These are phyloP conservation scores for Petrophora chlorosata DNA, from an alignment of 2,888 invertebrate genomes.

Conservation along the genomic window DNA sequence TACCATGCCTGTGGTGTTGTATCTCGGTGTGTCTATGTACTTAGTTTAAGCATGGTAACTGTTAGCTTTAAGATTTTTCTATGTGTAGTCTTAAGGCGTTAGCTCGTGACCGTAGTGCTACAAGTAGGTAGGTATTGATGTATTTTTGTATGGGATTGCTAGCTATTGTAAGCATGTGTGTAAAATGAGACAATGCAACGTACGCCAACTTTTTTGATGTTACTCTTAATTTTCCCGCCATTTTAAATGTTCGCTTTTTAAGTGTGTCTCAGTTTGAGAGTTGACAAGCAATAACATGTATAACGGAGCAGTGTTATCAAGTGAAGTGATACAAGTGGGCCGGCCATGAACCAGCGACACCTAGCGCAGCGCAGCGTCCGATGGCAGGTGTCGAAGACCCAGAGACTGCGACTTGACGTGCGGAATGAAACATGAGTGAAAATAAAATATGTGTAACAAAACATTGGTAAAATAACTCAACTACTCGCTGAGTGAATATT, in stretches of 20 bases:
- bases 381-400: constrained; percentile 79
- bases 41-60: constrained; percentile 54
- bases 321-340: constrained; percentile 77
- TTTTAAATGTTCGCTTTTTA: constrained; percentile 40
- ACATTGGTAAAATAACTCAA: constrained; percentile 38
- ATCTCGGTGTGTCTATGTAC: constrained; percentile 44
- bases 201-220: constrained; percentile 43
- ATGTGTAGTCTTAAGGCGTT: constrained; percentile 24
- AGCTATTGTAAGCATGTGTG: constrained; percentile 59
- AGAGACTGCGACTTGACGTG: constrained; percentile 78
- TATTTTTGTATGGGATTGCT: constrained; percentile 42
- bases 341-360: constrained; percentile 80
- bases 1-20: constrained; percentile 58
- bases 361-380: constrained; percentile 66
- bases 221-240: constrained; percentile 43
- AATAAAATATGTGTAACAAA: constrained; percentile 37
- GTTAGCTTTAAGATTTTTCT: constrained; percentile 27
- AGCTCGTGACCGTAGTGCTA: constrained; percentile 26
- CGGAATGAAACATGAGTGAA: constrained; percentile 79
- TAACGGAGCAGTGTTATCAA: constrained; percentile 65
- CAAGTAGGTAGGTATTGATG: constrained; percentile 48
- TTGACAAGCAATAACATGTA: constrained; percentile 61
- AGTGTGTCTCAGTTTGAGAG: constrained; percentile 38
- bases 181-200: constrained; percentile 76
- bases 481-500: constrained; percentile 43